A percentile compares a stretch with the other conserved stretches of the same genome.
Conservation (phyloP, 2,113 vertebrate species). For the Xyliphius kryptos region DNA sequence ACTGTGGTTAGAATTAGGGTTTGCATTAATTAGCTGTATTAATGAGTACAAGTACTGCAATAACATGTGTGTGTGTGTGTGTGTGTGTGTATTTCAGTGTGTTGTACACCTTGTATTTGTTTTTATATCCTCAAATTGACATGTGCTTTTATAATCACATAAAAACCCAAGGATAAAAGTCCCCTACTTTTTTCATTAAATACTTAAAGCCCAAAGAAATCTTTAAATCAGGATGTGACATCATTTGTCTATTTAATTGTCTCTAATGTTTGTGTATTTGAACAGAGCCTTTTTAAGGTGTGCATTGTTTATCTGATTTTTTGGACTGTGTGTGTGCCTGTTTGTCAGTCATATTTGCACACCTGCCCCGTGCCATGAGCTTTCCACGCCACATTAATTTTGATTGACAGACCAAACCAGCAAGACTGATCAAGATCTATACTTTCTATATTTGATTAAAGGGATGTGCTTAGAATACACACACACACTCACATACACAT, state of each 20-base stretch:
- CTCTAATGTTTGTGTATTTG: constrained; percentile 22
- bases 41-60: no score
- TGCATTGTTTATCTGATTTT: background rate
- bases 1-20: no score
- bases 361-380: constrained; percentile 22
- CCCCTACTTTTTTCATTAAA: constrained; percentile 48
- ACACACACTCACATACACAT: no score
- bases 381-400: constrained; percentile 24
- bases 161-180: constrained; percentile 17
- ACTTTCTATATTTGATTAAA: constrained; percentile 26
- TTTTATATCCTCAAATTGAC: constrained; percentile 13
- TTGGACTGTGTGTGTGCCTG: no score
- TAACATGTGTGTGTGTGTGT: no score
- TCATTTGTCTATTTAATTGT: constrained; percentile 8
- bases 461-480: constrained; percentile 6
- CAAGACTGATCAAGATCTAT: constrained; percentile 18
- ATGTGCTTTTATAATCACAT: constrained; percentile 8
- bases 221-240: constrained; percentile 55
- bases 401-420: constrained; percentile 42
- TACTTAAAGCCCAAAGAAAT: constrained; percentile 28
- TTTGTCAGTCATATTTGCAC: constrained; percentile 32
- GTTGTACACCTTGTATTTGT: background rate
- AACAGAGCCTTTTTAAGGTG: constrained; percentile 4
- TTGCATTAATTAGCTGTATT: no score
- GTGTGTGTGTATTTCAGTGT: no score